These are phyloP conservation scores for Allobates femoralis DNA, from an alignment of 2,797 vertebrate genomes.

Conservation along the genomic window DNA sequence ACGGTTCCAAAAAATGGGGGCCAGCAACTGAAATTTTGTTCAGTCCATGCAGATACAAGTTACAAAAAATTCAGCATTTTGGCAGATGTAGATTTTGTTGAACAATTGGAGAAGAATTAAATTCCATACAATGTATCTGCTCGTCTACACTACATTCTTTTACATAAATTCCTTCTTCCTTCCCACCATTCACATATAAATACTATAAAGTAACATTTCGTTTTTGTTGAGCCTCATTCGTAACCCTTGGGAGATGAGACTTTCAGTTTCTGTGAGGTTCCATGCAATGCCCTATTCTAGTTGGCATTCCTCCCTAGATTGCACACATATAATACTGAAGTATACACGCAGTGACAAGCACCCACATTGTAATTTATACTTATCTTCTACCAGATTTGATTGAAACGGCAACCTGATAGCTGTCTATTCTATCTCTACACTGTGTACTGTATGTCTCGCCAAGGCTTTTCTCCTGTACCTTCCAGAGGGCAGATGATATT, in stretches of 20 bases:
- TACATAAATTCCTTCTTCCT: neutral
- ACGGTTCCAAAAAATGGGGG: no score
- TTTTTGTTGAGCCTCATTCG: neutral
- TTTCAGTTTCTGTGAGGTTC: neutral
- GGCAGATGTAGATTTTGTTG: no score
- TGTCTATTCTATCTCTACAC: constrained; percentile 31
- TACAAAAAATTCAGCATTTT: no score
- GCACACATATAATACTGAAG: constrained; percentile 19
- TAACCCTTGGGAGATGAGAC: neutral
- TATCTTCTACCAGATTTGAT: constrained; percentile 30
- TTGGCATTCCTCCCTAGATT: neutral
- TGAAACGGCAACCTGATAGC: constrained; percentile 40
- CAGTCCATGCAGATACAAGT: no score
- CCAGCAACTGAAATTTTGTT: no score
- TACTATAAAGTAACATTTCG: neutral
- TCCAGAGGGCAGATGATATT: constrained; percentile 34
- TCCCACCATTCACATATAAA: neutral
- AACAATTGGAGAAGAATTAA: no score
- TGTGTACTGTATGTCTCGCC: constrained; percentile 19
- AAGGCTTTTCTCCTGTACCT: constrained; percentile 24
- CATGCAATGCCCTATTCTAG: neutral
- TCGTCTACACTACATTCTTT: neutral
- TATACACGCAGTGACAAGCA: constrained; percentile 11
- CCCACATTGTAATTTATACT: constrained; percentile 23
- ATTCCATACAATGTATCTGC: no score